Conservation (phyloP, 2,888 invertebrate genomes). For the Hydrotaea cyrtoneurina region DNA sequence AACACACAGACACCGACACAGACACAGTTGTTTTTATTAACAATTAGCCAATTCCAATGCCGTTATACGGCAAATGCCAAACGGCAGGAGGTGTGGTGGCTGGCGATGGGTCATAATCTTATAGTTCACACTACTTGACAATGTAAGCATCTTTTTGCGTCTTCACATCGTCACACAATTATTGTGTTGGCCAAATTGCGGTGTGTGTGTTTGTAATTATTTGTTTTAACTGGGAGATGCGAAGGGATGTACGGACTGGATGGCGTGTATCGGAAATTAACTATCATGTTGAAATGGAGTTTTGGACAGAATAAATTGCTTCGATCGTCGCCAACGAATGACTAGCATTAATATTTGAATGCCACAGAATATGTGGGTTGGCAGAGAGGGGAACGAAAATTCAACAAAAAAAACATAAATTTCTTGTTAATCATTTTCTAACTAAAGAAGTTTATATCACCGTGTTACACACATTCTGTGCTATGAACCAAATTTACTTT, state of each 20-base stretch:
- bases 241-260: background rate
- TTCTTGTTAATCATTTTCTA: no score
- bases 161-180: background rate
- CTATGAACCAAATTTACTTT: no score
- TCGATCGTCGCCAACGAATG: background rate
- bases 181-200: constrained; percentile 29
- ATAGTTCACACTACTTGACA: constrained; percentile 79
- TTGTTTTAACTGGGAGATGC: constrained; percentile 45
- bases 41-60: constrained; percentile 63
- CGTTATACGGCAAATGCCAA: background rate
- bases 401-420: no score
- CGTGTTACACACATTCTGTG: no score
- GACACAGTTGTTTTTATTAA: constrained; percentile 67
- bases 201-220: constrained; percentile 52
- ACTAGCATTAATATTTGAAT: no score
- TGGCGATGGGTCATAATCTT: constrained; percentile 39
- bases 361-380: no score
- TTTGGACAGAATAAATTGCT: background rate
- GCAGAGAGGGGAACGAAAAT: no score
- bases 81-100: background rate
- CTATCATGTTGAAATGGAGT: constrained; percentile 1
- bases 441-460: no score
- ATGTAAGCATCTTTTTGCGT: constrained; percentile 77
- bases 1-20: background rate
- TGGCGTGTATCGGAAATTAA: background rate